A percentile compares a stretch with the other conserved stretches of the same genome.
Evolutionary conservation across 92 coral and sea anemone species (phyloP).

Genomic region (Montipora capitata): DNA sequence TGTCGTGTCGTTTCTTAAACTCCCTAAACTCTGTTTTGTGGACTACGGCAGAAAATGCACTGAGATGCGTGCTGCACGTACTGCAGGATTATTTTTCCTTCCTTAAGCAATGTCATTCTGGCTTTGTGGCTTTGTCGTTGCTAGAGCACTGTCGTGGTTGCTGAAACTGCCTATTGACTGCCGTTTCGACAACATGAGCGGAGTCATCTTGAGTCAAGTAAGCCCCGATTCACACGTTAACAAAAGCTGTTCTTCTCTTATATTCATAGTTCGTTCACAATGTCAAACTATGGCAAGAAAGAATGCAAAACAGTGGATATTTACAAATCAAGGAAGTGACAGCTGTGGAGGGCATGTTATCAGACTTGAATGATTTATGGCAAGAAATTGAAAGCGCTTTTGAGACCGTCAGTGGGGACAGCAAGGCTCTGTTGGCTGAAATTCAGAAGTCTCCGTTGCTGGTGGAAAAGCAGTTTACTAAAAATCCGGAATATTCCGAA

Average conservation of each 20-base stretch:
- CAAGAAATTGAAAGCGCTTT: slow-evolving; percentile 95
- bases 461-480: slow-evolving; percentile 86
- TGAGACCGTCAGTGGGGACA: slow-evolving; percentile 94
- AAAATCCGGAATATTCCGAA: slow-evolving; percentile 96
- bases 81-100: too few species aligned
- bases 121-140: too few species aligned
- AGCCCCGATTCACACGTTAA: too few species aligned
- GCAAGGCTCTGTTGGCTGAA: slow-evolving; percentile 95
- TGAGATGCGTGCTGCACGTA: too few species aligned
- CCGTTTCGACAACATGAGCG: too few species aligned
- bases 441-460: slow-evolving; percentile 91
- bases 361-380: slow-evolving; percentile 79
- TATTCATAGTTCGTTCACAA: slow-evolving; percentile 87
- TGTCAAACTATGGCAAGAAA: slow-evolving; percentile 91
- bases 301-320: slow-evolving; percentile 78
- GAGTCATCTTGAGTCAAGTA: too few species aligned
- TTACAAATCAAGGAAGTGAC: slow-evolving; percentile 77
- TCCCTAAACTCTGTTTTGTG: too few species aligned
- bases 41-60: too few species aligned
- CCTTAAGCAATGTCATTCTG: too few species aligned
- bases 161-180: too few species aligned
- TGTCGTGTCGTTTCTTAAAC: too few species aligned
- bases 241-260: not conserved
- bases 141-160: too few species aligned
- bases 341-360: slow-evolving; percentile 80